phyloP scores from a whole-genome alignment of 2,113 vertebrate genomes.

The Micronycteris hirsuta region DNA sequence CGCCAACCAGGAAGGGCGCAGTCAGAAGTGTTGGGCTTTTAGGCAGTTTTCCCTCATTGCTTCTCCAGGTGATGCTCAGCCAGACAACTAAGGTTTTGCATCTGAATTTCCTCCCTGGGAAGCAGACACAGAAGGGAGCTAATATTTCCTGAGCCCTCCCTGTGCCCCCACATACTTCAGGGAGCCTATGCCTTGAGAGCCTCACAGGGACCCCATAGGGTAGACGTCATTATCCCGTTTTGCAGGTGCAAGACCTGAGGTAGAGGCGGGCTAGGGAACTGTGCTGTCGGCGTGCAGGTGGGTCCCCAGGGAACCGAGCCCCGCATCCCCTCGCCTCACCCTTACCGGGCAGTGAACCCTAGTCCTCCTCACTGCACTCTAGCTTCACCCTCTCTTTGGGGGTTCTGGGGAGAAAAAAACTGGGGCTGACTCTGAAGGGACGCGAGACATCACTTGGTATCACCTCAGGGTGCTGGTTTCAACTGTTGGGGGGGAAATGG shows the following conservation, averaged over 20 bases:
- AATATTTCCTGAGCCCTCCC: not conserved
- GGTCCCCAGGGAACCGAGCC: not conserved
- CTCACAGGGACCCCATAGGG: not conserved
- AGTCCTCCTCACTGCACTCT: not conserved
- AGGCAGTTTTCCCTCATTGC: not conserved
- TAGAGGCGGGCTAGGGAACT: not conserved
- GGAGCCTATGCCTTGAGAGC: not conserved
- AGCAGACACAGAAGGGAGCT: not conserved
- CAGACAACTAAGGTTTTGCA: not conserved
- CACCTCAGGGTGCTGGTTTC: not conserved
- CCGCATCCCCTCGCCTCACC: rapidly evolving
- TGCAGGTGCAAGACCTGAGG: not conserved
- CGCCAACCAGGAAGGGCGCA: not conserved
- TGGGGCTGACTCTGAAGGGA: not conserved
- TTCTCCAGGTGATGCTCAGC: not conserved
- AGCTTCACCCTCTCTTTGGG: not conserved
- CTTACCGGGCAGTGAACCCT: not conserved
- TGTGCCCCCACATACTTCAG: not conserved
- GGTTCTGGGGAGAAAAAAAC: not conserved
- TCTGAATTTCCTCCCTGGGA: not conserved
- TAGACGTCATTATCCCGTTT: rapidly evolving
- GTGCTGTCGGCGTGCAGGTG: not conserved
- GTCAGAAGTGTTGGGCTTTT: not conserved
- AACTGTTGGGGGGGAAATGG: not conserved
- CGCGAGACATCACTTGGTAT: not conserved